phyloP scores from a whole-genome alignment of 2,888 invertebrate species.

The Spilosoma lubricipeda region DNA sequence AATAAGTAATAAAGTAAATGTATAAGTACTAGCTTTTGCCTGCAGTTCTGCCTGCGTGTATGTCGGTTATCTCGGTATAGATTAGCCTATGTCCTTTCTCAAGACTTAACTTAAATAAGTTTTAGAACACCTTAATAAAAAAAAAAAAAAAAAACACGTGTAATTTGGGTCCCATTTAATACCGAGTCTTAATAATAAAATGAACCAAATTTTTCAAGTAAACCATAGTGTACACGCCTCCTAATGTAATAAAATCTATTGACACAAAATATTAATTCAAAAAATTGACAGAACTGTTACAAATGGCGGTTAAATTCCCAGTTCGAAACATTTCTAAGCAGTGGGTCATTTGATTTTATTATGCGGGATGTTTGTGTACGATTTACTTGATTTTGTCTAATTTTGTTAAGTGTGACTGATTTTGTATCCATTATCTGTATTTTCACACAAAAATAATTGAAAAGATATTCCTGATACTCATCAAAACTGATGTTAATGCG shows the following conservation, averaged over 20 bases:
- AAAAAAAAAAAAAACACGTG: no score
- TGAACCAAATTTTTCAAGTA: background rate
- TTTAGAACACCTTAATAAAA: no score
- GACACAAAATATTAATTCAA: slow-evolving; percentile 48
- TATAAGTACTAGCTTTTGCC: no score
- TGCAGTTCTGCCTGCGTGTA: no score
- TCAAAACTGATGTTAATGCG: background rate
- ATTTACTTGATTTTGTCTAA: slow-evolving; percentile 63
- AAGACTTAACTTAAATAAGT: no score
- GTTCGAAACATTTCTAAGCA: slow-evolving; percentile 66
- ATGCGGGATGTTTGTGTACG: slow-evolving; percentile 81
- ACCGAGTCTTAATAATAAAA: background rate
- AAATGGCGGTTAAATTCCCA: slow-evolving; percentile 71
- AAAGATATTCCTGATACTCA: background rate
- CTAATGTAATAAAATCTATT: slow-evolving; percentile 66
- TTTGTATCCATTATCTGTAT: slow-evolving; percentile 21
- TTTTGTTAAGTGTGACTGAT: slow-evolving; percentile 56
- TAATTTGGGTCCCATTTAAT: background rate
- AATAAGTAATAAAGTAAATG: no score
- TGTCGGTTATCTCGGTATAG: no score
- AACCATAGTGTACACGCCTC: slow-evolving; percentile 40
- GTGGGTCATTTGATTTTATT: slow-evolving; percentile 51
- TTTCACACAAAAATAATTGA: background rate
- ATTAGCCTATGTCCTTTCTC: no score
- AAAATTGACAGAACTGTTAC: slow-evolving; percentile 68